Conservation (phyloP, 2,888 invertebrate genomes). For the Papilio gigon region DNA sequence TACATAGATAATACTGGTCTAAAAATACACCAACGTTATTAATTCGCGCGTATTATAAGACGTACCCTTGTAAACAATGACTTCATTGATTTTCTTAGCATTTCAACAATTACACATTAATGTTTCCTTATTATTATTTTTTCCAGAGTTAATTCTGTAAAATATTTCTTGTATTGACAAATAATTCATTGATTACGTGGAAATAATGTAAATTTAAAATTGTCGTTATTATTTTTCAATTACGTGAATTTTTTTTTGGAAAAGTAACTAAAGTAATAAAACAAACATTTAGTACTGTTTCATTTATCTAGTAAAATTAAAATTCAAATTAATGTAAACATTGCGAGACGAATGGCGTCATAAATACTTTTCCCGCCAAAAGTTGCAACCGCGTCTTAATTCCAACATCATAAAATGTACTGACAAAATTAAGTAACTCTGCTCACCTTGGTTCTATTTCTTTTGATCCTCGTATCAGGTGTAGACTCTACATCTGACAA, state of each 20-base stretch:
- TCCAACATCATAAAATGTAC: neutral
- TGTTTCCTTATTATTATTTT: neutral
- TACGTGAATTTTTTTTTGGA: too few species aligned
- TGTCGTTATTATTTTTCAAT: too few species aligned
- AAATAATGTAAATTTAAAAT: too few species aligned
- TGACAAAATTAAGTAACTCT: neutral
- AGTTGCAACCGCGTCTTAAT: neutral
- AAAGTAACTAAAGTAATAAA: too few species aligned
- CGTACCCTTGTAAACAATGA: slow-evolving; percentile 11
- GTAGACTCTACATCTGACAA: slow-evolving; percentile 63
- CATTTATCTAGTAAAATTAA: too few species aligned
- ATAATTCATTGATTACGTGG: neutral
- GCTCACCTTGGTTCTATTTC: slow-evolving; percentile 75
- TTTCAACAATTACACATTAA: neutral
- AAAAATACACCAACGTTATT: neutral
- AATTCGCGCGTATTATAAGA: neutral
- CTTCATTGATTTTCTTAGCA: slow-evolving; percentile 3
- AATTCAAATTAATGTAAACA: neutral
- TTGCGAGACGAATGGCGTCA: neutral
- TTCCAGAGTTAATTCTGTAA: neutral
- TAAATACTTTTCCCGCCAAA: neutral
- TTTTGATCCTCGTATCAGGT: slow-evolving; percentile 72
- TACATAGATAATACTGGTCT: neutral
- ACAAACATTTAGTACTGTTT: too few species aligned
- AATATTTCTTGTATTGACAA: neutral